phyloP scores from a whole-genome alignment of 1,140 invertebrate species.

The Tetramorium parvispinum region DNA sequence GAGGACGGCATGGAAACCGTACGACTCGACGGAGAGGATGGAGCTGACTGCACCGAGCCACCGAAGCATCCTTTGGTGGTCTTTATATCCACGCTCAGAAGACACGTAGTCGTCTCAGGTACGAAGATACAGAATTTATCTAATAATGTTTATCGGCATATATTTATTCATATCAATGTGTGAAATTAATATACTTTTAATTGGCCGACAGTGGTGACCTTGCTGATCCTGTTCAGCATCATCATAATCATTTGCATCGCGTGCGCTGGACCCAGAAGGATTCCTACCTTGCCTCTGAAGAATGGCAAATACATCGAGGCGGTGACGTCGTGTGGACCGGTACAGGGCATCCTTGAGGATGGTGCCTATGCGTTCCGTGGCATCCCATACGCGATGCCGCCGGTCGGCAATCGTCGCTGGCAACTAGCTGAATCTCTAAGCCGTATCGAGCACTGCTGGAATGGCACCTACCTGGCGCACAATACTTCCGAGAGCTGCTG shows the following conservation, averaged over 20 bases:
- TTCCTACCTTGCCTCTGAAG: constrained; percentile 86
- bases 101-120: constrained; percentile 79
- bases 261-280: constrained; percentile 85
- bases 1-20: constrained; percentile 91
- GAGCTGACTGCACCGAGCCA: constrained; percentile 71
- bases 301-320: constrained; percentile 91
- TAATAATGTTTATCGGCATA: background rate
- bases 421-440: constrained; percentile 89
- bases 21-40: constrained; percentile 84
- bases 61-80: constrained; percentile 77
- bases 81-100: constrained; percentile 76
- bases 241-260: constrained; percentile 89
- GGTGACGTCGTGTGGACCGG: constrained; percentile 91
- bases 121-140: background rate
- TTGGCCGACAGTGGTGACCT: background rate
- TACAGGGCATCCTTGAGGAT: constrained; percentile 92
- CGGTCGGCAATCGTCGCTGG: constrained; percentile 90
- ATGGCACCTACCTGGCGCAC: constrained; percentile 90
- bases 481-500: constrained; percentile 89
- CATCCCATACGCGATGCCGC: constrained; percentile 94
- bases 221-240: constrained; percentile 87
- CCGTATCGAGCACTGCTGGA: constrained; percentile 92
- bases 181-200: background rate
- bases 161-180: background rate
- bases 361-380: constrained; percentile 93